Evolutionary conservation across 2,888 invertebrate species (phyloP).

Genomic region (Lithosia quadra): DNA sequence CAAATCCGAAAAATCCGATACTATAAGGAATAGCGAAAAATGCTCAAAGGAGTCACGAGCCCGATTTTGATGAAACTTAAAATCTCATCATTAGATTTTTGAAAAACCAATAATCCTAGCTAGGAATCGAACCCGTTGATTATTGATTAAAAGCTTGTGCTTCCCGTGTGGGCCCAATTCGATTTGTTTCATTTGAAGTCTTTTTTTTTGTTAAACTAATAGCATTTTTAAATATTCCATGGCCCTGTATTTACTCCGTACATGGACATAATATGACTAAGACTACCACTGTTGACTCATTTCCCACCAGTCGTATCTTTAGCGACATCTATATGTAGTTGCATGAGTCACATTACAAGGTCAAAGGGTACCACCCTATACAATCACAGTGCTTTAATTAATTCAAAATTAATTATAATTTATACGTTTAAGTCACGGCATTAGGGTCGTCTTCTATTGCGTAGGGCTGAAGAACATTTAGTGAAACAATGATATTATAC

Average conservation of each 20-base stretch:
- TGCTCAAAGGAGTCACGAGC: too few species aligned
- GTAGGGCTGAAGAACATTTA: neutral
- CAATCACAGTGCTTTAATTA: conserved; percentile 26
- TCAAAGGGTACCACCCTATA: conserved; percentile 14
- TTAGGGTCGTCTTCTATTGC: neutral
- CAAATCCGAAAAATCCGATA: too few species aligned
- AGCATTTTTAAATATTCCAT: too few species aligned
- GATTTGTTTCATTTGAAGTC: too few species aligned
- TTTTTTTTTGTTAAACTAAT: too few species aligned
- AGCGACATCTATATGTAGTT: conserved; percentile 40
- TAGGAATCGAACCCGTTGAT: too few species aligned
- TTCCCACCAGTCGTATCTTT: conserved; percentile 16
- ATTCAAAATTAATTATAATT: neutral
- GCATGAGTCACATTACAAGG: conserved; percentile 28
- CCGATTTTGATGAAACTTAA: too few species aligned
- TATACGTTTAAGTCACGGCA: neutral
- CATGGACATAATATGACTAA: neutral
- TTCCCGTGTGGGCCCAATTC: too few species aligned
- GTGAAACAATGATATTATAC: neutral
- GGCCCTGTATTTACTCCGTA: neutral
- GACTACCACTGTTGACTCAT: conserved; percentile 1
- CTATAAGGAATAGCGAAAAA: too few species aligned
- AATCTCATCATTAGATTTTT: too few species aligned
- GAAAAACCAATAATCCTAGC: too few species aligned
- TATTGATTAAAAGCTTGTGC: too few species aligned